Evolutionary conservation across 2,888 invertebrate species (phyloP), one percentile per base, ranked within the genome.

Genomic region (Eristalis intricaria): DNA sequence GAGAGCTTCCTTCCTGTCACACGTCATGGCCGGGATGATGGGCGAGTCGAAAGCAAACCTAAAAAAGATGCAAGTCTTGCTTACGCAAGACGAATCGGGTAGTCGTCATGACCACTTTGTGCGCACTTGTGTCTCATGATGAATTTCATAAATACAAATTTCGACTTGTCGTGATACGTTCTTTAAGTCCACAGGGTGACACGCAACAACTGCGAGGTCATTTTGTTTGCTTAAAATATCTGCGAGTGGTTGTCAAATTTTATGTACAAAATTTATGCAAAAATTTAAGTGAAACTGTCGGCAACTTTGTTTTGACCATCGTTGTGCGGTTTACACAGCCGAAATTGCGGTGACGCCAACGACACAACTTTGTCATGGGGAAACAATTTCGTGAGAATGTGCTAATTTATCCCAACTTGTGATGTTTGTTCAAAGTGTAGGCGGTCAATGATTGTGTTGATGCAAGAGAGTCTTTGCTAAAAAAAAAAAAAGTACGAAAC

Each of bases 131-230:
- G 66, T 80, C 66, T 60, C 73, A 66, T 73, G 73, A 43, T 60
- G 66, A 80, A 80, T 73, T 66, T 61, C 65, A 40, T 73, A 66
- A 80, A 73, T 65, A 61, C 60, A 74, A 68, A 50, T 50, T 19
- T 58, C 35, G 58, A 60, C 40, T 60, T 23, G 65, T 68, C 61
- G 61, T 50, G 61, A 80, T 66, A 26, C 23, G 63, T 58, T 50
- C 61, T 50, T 26, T 50, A 8, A 5, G 19, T 50, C 19, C 50
- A 50, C 50, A 50, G 50, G 50, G 50, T 50, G 50, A 4, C 19
- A 50, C 50, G 7, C 8, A 19, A 1, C 15, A n/a, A 5, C 4
- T 43, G 43, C n/a, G 15, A 2, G 38, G 2, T 38, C 0, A 38
- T 38, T 11, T 11, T 50, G 50, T 50, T 50, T 50, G 19, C 50